Evolutionary conservation across 2,113 vertebrate genomes (phyloP), one percentile per base, ranked within the genome.

Genomic region (Sinocyclocheilus anophthalmus): DNA sequence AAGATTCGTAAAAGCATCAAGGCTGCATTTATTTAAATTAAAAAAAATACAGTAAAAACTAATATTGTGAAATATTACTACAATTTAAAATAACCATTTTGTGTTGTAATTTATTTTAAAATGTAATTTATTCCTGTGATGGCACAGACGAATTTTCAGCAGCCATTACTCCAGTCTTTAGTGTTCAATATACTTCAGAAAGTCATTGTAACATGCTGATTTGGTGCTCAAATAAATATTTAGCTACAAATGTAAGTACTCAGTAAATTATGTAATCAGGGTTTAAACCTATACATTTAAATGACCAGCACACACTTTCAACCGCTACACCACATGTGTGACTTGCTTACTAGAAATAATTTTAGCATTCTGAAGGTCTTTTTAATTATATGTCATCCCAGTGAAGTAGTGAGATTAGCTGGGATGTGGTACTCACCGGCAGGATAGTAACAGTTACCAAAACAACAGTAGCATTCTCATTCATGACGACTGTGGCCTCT

Each of bases 361-460:
- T 26, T 26, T 26, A 26, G 26, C 26, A 26, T 26, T 37, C 37
- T 37, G 5, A 37, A 37, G 37, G 5, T n/a, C 12, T 39, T 55
- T 69, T 37, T 67, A 8, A 67, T 67, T 63, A 26, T 30, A 30
- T 4, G 16, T 3, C 16, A 37, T 78, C 14, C 3, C 48, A 55
- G 20, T 77, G 3, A 55, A 30, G 14, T 48, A 48, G 2, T 48
- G 16, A 42, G n/a, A 61, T 12, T 22, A 63, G n/a, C 2, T 26
- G 33, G 1, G 13, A 22, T 76, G 7, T 55, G 48, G 20, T 63
- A 88, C 57, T 85, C 30, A 99, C 98, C 61, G 96, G 95, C 69
- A 99, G 93, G 93, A 99, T 94, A 73, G 88, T 93, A 88, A 99
- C 87, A 77, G 90, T 77, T 6, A 97, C 92, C 8, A 94, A 89